Conservation (phyloP, 2,888 invertebrate genomes). For the Drosophila macrospina region DNA sequence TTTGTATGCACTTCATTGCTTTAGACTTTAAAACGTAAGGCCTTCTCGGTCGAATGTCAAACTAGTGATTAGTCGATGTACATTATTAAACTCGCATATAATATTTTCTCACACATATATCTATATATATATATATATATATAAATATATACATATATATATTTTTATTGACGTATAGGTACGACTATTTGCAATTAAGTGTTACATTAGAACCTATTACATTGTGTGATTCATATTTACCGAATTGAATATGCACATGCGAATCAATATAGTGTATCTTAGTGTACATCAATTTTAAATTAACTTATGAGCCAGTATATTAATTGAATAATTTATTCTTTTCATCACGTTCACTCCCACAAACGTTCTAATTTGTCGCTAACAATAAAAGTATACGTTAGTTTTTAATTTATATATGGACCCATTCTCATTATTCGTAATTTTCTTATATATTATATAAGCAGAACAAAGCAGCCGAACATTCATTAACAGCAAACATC, state of each 20-base stretch:
- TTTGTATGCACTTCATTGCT: constrained; percentile 53
- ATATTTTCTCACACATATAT: constrained; percentile 48
- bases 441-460: not conserved
- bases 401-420: not conserved
- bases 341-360: not conserved
- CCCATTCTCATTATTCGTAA: not conserved
- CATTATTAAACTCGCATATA: constrained; percentile 58
- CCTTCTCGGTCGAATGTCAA: constrained; percentile 76
- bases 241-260: not conserved
- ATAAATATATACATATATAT: constrained; percentile 19
- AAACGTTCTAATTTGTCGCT: not conserved
- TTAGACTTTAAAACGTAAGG: constrained; percentile 74
- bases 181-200: constrained; percentile 26
- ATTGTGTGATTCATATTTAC: constrained; percentile 9
- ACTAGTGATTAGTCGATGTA: constrained; percentile 72
- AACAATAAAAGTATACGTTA: not conserved
- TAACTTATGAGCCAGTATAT: not conserved
- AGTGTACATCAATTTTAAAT: constrained; percentile 6
- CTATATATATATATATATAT: constrained; percentile 15
- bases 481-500: too few relatives aligned
- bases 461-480: not conserved
- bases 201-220: constrained; percentile 27
- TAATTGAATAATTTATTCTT: not conserved
- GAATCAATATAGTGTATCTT: constrained; percentile 6
- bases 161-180: constrained; percentile 31